Evolutionary conservation across 2,888 invertebrate species (phyloP).

Genomic region (Hyppa rectilinea): DNA sequence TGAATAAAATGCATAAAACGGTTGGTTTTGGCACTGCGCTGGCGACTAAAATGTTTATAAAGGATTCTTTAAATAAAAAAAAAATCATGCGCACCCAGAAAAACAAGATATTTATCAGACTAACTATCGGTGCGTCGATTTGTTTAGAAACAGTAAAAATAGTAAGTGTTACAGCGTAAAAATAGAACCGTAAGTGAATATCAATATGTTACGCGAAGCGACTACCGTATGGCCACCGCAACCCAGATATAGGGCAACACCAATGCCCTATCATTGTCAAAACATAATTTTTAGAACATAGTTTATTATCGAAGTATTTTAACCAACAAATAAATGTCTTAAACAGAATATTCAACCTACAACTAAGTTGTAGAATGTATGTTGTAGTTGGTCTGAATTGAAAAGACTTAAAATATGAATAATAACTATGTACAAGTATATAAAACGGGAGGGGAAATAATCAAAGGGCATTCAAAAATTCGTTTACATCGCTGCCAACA

Average conservation of each 20-base stretch:
- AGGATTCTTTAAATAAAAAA: not conserved
- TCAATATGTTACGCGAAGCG: slow-evolving; percentile 22
- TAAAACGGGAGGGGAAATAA: no score
- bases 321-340: no score
- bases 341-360: no score
- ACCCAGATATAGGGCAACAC: not conserved
- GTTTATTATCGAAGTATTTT: not conserved
- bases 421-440: no score
- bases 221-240: not conserved
- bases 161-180: not conserved
- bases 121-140: not conserved
- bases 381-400: no score
- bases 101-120: no score
- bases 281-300: not conserved
- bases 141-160: not conserved
- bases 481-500: no score
- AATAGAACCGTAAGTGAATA: not conserved
- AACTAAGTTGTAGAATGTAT: no score
- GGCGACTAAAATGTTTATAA: not conserved
- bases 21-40: not conserved
- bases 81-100: no score
- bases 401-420: no score
- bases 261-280: not conserved
- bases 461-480: no score
- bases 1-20: no score